Conservation (phyloP, 2,113 vertebrate genomes). For the Proteles cristata region DNA sequence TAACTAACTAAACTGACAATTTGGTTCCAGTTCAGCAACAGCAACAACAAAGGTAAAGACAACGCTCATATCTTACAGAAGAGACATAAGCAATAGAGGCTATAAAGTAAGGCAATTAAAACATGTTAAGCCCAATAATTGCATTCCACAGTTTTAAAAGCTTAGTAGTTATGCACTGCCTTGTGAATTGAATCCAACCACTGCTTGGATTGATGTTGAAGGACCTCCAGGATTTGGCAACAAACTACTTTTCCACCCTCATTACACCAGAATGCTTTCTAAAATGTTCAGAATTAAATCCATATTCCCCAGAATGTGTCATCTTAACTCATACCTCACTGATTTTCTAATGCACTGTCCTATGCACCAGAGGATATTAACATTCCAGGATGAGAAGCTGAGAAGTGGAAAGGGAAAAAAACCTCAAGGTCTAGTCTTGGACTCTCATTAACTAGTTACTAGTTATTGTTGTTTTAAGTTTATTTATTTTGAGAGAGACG, state of each 20-base stretch:
- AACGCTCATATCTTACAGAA: not conserved
- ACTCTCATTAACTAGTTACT: not conserved
- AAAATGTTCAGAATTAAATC: conserved; percentile 28
- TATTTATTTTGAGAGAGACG: no score
- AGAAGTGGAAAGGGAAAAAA: not conserved
- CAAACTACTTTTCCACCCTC: not conserved
- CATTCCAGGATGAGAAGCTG: not conserved
- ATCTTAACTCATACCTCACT: not conserved
- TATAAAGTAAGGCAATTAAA: conserved; percentile 23
- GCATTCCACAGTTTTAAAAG: not conserved
- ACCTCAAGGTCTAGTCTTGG: not conserved
- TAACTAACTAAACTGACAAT: not conserved
- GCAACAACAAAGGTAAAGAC: not conserved
- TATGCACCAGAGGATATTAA: not conserved
- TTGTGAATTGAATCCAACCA: not conserved
- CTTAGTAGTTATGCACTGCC: not conserved
- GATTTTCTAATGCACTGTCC: not conserved
- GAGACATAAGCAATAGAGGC: not conserved
- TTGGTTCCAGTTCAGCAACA: not conserved
- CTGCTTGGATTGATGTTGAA: not conserved
- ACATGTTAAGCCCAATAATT: not conserved
- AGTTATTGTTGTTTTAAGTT: not conserved
- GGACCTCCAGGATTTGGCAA: conserved; percentile 2
- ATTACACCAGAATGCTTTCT: not conserved
- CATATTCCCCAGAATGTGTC: not conserved